Base-by-base conservation (phyloP, 2,888 invertebrate species). In the Carpatolechia fugitivella region DNA sequence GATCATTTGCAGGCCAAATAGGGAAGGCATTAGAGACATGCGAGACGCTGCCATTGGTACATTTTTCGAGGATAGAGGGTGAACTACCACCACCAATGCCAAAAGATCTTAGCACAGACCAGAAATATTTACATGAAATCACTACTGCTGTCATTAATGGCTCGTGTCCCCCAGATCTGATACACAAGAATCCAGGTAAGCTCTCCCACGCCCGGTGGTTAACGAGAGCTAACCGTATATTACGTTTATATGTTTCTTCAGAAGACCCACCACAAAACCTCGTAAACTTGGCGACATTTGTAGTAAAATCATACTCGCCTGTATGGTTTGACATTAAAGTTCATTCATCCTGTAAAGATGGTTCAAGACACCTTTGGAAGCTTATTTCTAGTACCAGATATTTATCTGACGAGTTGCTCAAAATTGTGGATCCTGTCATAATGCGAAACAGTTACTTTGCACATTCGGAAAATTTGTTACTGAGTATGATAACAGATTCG, bases 381-480 rank as follows among this genome's bases (percentile, higher is more conserved):
- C 5, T 8, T 3, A 8, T 35, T 2, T 35, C 35, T 35, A 2
- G 11, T 5, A 5, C 35, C 2, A 35, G 35, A 8, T 35, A 35
- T 13, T 35, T 35, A 13, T 8, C 35, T n/a, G 2, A 3, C 3
- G 7, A 8, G 7, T 8, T 35, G 24, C 46, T 47, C 36, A n/a
- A 6, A 10, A 36, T 53, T 11, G 20, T 53, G 8, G 36, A 47
- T 29, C 20, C 35, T 30, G 57, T 60, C 13, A 57, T 57, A 16
- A 55, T 60, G 35, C 47, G 62, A 55, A 65, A 65, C 16, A 40
- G 58, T 18, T 66, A 61, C 56, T 71, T 65, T 44, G 70, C 63
- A 6, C 68, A 71, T 54, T 60, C 62, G 3, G 73, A 72, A 60
- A 70, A 70, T 50, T 6, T 70, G 48, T 52, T 71, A 24, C 31